Percentiles rank a stretch among this genome's conserved stretches.
Conservation (phyloP, 2,797 vertebrate species). For the Sebastes diploproa region DNA sequence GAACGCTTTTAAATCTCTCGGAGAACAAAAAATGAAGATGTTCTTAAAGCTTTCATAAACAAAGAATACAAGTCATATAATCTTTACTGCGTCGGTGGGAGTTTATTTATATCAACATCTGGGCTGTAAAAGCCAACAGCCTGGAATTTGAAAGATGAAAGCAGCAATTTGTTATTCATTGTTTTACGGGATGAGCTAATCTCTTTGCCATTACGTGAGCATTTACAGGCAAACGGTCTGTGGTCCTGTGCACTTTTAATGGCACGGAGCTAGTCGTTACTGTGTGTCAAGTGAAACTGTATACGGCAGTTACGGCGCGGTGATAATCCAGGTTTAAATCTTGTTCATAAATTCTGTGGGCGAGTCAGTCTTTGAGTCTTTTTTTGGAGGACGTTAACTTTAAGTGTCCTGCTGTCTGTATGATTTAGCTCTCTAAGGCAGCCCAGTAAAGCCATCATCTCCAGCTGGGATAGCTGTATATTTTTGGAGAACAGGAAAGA, state of each 20-base stretch:
- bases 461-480: constrained; percentile 32
- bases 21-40: constrained; percentile 26
- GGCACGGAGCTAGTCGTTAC: constrained; percentile 39
- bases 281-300: constrained; percentile 43
- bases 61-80: constrained; percentile 58
- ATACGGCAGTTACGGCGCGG: constrained; percentile 46
- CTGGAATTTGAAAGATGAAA: constrained; percentile 68
- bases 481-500: constrained; percentile 18
- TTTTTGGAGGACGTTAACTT: constrained; percentile 61
- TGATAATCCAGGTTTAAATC: constrained; percentile 70
- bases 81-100: constrained; percentile 42
- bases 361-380: constrained; percentile 30
- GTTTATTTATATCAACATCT: constrained; percentile 68
- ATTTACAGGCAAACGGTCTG: constrained; percentile 40
- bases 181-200: constrained; percentile 74
- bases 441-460: constrained; percentile 21
- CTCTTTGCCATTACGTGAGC: constrained; percentile 52
- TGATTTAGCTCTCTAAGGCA: constrained; percentile 49
- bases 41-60: constrained; percentile 51
- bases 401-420: constrained; percentile 45
- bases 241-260: constrained; percentile 30
- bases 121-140: constrained; percentile 64
- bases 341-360: constrained; percentile 64
- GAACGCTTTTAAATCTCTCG: constrained; percentile 7
- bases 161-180: constrained; percentile 70